Evolutionary conservation across 2,113 vertebrate genomes (phyloP), one percentile per base, ranked within the genome.

Genomic region (Otus sunia): DNA sequence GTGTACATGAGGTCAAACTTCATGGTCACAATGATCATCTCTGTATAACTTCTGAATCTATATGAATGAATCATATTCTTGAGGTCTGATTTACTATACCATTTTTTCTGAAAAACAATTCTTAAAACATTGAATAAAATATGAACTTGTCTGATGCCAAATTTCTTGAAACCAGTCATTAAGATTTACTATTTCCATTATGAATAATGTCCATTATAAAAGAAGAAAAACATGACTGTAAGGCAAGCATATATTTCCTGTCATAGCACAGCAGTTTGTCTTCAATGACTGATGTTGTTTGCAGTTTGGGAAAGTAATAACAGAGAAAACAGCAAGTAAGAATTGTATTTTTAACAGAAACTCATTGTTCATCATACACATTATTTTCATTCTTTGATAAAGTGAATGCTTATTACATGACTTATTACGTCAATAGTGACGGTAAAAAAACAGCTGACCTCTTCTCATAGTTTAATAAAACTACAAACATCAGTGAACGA

Each of bases 161-260:
- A 95, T 81, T 92, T 95, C 71, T 80, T 87, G 89, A 95, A 96
- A 92, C 56, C 41, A 92, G 77, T 92, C 92, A 94, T 97, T 97
- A 97, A 96, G 96, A 97, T 97, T 97, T 97, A 97, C 92, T 95
- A 88, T 95, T 95, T 96, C 92, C 66, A 95, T 95, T 95, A 94
- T 95, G 95, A 97, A 94, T 95, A 92, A 95, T 95, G 91, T 94
- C 95, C 81, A 92, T 97, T 97, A 97, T 94, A 91, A 95, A 96
- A 90, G 92, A 96, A 93, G 85, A 75, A 97, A 97, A 97, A 91
- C 96, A 96, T 95, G 96, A 82, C 97, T 97, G 91, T 95, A 97
- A 97, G 96, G 96, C 95, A 97, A 97, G 89, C 94, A 88, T 96
- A 96, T 76, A 97, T 97, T 97, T 97, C 88, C 96, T 96, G 92